Percentiles rank a stretch among this genome's conserved stretches.
phyloP scores from a whole-genome alignment of 2,888 invertebrate genomes.

The Deilephila elpenor region DNA sequence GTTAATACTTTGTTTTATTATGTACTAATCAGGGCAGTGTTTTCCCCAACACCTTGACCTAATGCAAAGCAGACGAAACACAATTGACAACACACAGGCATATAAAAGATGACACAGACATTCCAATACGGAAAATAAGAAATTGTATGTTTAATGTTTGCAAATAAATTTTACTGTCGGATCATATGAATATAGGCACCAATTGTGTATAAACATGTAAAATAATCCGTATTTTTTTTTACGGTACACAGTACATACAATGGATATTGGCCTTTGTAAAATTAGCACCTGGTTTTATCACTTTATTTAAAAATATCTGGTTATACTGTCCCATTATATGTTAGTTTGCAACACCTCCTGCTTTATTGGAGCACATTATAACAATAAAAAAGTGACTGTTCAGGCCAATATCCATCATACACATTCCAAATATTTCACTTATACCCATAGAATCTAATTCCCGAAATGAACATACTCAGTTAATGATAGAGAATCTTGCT shows the following conservation, averaged over 20 bases:
- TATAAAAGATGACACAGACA: background rate
- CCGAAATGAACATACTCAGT: too few relatives aligned
- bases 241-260: background rate
- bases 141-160: background rate
- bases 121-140: background rate
- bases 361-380: background rate
- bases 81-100: slow-evolving; percentile 6
- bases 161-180: background rate
- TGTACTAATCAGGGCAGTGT: background rate
- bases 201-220: background rate
- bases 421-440: background rate
- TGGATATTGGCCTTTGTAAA: background rate
- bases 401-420: background rate
- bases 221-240: background rate
- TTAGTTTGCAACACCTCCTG: too few relatives aligned
- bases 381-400: background rate
- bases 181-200: background rate
- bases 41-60: background rate
- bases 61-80: background rate
- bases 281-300: background rate
- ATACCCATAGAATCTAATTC: too few relatives aligned
- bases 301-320: background rate
- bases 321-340: too few relatives aligned
- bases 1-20: background rate
- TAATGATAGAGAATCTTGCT: too few relatives aligned